phyloP scores from a whole-genome alignment of 2,888 invertebrate species.

The Pterobdella sp. region DNA sequence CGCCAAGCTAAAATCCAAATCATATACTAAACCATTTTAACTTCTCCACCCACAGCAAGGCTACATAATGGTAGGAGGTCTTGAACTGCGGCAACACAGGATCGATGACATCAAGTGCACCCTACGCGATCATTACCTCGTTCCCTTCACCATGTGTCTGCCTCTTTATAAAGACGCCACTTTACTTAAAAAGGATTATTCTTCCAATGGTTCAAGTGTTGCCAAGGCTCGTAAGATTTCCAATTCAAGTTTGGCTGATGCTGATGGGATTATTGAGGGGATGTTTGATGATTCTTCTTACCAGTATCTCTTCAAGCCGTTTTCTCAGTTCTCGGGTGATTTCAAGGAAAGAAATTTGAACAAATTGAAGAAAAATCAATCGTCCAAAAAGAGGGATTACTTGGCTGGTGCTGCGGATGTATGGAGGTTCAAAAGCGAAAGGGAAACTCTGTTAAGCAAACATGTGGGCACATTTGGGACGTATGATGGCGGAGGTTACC shows the following conservation, averaged over 20 bases:
- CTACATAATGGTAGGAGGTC: slow-evolving; percentile 42
- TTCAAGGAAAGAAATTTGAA: background rate
- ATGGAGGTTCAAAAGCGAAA: slow-evolving; percentile 13
- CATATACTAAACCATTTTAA: background rate
- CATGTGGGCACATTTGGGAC: slow-evolving; percentile 22
- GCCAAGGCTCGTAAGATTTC: background rate
- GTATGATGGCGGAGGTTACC: slow-evolving; percentile 44
- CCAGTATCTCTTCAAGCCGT: background rate
- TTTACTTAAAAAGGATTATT: background rate
- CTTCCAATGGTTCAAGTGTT: too few relatives aligned
- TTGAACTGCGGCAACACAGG: slow-evolving; percentile 44
- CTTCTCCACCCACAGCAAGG: slow-evolving; percentile 6
- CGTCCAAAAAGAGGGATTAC: background rate
- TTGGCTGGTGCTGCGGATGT: background rate
- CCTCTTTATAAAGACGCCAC: slow-evolving; percentile 18
- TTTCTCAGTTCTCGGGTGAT: background rate
- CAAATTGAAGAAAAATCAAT: background rate
- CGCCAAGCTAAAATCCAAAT: background rate
- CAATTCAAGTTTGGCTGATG: background rate
- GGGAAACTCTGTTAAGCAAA: background rate
- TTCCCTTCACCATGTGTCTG: slow-evolving; percentile 2
- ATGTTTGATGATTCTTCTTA: background rate
- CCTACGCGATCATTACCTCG: background rate
- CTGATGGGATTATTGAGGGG: background rate
- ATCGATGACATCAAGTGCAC: slow-evolving; percentile 38